Base-by-base conservation (phyloP, 1,140 invertebrate species). In the Leptinotarsa lineolata region DNA sequence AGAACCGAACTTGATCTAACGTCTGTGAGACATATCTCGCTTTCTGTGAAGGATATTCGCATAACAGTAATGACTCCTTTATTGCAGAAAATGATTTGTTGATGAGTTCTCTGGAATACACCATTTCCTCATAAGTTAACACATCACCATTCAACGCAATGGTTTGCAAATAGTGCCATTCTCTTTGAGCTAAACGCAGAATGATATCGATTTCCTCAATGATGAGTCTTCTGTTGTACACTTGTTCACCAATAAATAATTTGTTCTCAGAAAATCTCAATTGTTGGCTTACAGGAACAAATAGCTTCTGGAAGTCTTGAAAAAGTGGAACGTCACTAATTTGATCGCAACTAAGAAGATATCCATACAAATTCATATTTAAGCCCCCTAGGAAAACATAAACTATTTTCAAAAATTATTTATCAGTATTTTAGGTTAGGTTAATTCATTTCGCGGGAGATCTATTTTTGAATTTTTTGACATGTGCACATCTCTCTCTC, bases 81-180 rank as follows among this genome's bases (percentile, higher is more conserved):
- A 77, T 74, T 21, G 68, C 71, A 74, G 60, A 45, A 30, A 79
- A 77, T 63, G 63, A 63, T 58, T 71, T n/a, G 39, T 75, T 76
- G 46, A 79, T 76, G 64, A 76, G 73, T 22, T 74, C 60, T 74
- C 78, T 73, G 44, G 74, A 65, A 18, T 69, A 70, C 15, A 73
- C 21, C 6, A 76, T 13, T 20, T 78, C 77, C 12, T 63, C 46
- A 20, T 69, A 48, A 11, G 72, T 11, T 39, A 74, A 46, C 22
- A 67, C 59, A 20, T 59, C 68, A 46, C 76, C 75, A n/a, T 73
- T 68, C 16, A 81, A 65, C 13, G 78, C 67, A 13, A 79, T 46
- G 69, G 77, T 74, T 75, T 82, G 80, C n/a, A 80, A n/a, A 11
- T 68, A 72, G 66, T 69, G 72, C 79, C 80, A 81, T 60, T 78